These are phyloP conservation scores for Ageneiosus marmoratus DNA, from an alignment of 2,113 vertebrate species.

Conservation along the genomic window DNA sequence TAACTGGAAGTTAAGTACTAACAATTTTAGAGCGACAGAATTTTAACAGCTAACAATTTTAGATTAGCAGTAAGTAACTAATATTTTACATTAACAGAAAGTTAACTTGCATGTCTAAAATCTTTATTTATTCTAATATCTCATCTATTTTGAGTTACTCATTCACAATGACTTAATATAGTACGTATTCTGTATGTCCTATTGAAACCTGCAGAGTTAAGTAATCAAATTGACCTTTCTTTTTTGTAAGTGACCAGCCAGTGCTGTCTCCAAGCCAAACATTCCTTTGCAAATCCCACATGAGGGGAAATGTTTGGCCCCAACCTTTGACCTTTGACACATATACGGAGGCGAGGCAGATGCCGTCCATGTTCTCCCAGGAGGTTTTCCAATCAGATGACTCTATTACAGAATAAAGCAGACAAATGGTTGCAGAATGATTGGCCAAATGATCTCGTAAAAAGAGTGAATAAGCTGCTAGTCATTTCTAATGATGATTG, in stretches of 20 bases:
- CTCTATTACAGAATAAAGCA: conserved; percentile 32
- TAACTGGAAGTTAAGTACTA: not conserved
- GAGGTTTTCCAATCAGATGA: conserved; percentile 46
- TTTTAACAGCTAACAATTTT: not conserved
- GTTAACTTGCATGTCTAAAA: not conserved
- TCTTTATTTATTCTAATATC: not conserved
- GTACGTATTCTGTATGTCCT: not conserved
- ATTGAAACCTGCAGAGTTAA: conserved; percentile 15
- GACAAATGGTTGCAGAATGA: not conserved
- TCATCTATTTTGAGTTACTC: not conserved
- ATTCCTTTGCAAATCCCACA: conserved; percentile 54
- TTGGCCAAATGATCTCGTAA: not conserved
- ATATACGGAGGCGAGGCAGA: conserved; percentile 50
- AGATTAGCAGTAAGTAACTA: not conserved
- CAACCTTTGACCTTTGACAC: conserved; percentile 58
- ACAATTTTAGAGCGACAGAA: not conserved
- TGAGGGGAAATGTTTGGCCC: conserved; percentile 60
- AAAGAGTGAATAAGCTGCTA: not conserved
- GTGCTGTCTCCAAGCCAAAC: conserved; percentile 42
- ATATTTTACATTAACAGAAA: not conserved
- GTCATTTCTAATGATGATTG: not conserved
- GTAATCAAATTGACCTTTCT: conserved; percentile 16
- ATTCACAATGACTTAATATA: not conserved
- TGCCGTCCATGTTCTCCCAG: conserved; percentile 37
- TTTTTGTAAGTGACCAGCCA: conserved; percentile 29